Percentiles rank a stretch among this genome's conserved stretches.
Conservation (phyloP, 2,888 invertebrate genomes). For the Laspeyria flexula region DNA sequence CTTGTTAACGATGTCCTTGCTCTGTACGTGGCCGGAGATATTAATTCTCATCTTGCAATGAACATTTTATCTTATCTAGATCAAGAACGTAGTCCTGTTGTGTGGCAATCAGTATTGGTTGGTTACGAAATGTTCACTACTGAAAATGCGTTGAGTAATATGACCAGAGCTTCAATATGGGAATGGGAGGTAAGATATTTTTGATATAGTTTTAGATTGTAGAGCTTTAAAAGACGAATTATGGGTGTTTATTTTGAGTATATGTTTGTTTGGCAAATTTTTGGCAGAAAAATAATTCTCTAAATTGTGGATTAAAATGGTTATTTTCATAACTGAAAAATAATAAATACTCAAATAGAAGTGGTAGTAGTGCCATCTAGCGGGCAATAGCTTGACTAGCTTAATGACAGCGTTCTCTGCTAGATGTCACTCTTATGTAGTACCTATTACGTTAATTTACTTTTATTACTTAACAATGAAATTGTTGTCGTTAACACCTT, state of each 20-base stretch:
- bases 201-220: neutral
- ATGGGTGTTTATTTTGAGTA: too few species aligned
- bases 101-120: slow-evolving; percentile 69
- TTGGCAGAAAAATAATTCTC: too few species aligned
- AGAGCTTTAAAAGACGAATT: too few species aligned
- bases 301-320: too few species aligned
- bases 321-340: neutral
- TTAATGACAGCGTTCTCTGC: neutral
- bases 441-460: too few species aligned
- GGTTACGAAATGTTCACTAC: slow-evolving; percentile 67
- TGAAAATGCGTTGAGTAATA: slow-evolving; percentile 58
- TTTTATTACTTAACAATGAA: too few species aligned
- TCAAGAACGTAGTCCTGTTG: slow-evolving; percentile 62
- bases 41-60: slow-evolving; percentile 58
- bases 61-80: slow-evolving; percentile 68
- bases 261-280: too few species aligned
- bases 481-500: too few species aligned
- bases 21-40: slow-evolving; percentile 68
- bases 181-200: slow-evolving; percentile 70
- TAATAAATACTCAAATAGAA: too few species aligned
- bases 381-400: neutral
- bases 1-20: slow-evolving; percentile 79
- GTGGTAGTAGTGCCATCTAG: neutral
- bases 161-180: slow-evolving; percentile 65
- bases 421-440: neutral